phyloP scores from a whole-genome alignment of 2,888 invertebrate species.

The Elysia crispata region DNA sequence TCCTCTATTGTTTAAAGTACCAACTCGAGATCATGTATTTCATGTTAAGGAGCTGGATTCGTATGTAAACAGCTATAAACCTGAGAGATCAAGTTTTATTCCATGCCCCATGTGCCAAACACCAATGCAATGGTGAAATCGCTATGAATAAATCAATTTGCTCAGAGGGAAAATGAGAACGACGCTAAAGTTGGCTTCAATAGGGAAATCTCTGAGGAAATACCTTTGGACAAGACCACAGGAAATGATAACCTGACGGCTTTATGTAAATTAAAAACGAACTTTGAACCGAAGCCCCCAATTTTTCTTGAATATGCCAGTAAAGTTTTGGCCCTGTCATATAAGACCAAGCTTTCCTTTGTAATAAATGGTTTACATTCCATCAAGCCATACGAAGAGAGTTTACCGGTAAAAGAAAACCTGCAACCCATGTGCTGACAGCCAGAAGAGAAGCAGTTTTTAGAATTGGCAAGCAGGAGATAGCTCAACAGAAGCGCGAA shows the following conservation, averaged over 20 bases:
- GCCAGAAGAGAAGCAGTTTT: too few species aligned
- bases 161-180: constrained; percentile 1
- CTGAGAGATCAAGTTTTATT: constrained; percentile 28
- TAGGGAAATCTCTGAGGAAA: neutral
- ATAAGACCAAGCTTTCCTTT: constrained; percentile 34
- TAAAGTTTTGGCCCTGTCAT: constrained; percentile 12
- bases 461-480: too few species aligned
- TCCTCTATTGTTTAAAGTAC: constrained; percentile 37
- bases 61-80: constrained; percentile 37
- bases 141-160: constrained; percentile 34
- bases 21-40: constrained; percentile 44
- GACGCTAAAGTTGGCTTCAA: neutral
- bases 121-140: constrained; percentile 27
- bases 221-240: neutral
- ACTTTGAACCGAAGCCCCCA: too few species aligned
- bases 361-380: constrained; percentile 22
- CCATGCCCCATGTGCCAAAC: constrained; percentile 31
- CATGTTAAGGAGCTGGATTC: constrained; percentile 29
- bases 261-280: neutral
- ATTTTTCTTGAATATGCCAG: neutral
- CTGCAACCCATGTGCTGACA: too few species aligned
- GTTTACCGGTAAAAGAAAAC: too few species aligned
- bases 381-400: neutral
- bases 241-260: constrained; percentile 1
- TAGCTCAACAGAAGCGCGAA: too few species aligned